Percentiles rank a stretch among this genome's conserved stretches.
These are phyloP conservation scores for Morelia viridis DNA, from an alignment of 2,797 vertebrate species.

Conservation along the genomic window DNA sequence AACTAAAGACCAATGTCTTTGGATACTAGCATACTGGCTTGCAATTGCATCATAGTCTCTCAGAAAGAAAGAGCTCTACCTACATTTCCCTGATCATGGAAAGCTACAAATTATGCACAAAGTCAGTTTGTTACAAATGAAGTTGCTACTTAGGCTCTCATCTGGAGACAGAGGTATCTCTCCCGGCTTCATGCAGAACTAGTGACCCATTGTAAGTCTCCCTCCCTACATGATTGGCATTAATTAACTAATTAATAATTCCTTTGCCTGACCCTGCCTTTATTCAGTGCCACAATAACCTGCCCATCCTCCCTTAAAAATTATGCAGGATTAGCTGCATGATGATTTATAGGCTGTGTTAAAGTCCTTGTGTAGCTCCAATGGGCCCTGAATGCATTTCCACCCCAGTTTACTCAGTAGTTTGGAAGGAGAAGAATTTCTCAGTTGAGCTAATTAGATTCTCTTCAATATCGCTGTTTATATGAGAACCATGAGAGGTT, in stretches of 20 bases:
- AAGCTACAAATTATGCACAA: conserved; percentile 26
- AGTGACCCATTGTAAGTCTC: neutral
- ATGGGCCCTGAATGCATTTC: neutral
- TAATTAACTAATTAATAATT: neutral
- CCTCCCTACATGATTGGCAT: neutral
- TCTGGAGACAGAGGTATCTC: neutral
- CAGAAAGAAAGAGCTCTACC: conserved; percentile 13
- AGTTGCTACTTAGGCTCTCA: neutral
- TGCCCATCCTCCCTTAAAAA: neutral
- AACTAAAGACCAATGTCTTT: conserved; percentile 45
- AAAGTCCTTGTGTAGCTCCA: neutral
- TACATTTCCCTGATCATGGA: conserved; percentile 14
- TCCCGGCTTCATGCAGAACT: neutral
- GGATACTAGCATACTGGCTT: conserved; percentile 3
- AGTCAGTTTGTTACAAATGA: neutral
- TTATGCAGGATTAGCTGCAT: neutral
- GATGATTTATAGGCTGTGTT: neutral
- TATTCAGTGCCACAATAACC: neutral
- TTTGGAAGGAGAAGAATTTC: neutral
- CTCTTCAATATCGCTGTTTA: neutral
- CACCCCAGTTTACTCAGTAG: neutral
- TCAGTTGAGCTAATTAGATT: neutral
- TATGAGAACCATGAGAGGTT: neutral
- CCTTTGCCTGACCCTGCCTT: neutral
- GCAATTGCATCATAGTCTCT: neutral